Base-by-base conservation (phyloP, 2,797 vertebrate species). In the Danio kyathit region DNA sequence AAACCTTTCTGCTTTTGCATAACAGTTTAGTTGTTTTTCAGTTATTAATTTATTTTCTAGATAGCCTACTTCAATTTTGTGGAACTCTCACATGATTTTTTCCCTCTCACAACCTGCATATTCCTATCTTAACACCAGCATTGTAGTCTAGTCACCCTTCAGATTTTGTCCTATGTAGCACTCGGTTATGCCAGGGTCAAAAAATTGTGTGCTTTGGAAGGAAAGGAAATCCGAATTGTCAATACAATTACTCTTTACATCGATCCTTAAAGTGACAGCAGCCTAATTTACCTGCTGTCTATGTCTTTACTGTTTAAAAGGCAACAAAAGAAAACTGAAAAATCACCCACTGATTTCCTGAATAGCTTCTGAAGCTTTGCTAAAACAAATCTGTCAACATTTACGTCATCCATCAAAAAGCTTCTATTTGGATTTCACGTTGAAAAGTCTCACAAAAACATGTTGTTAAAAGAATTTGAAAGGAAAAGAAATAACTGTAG, bases 401-500 rank as follows among this genome's bases (percentile, higher is more conserved):
- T 4, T n/a, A 9, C 40, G 41, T 43, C 14, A n/a, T 16, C 16
- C 29, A 41, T 10, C 14, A 51, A 19, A 0, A 40, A 46, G 40
- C 49, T 41, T 16, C 1, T 16, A 41, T 54, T 54, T 43, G 16
- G 49, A 59, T 48, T 51, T 49, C 16, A 38, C 12, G 38, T 54
- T 65, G 17, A 46, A 76, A 44, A 43, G 17, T 41, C 49, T 77
- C 17, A 76, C 40, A 38, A 46, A 48, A 29, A 48, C 41, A 29
- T 59, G 21, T 17, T 60, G 59, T 40, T 1, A 19, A 60, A 73
- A 57, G 14, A 29, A 29, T 29, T 29, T 29, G 29, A 1, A 29
- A 29, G 29, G 29, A 56, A 46, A 40, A 12, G 51, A 40, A n/a
- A 60, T 52, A 72, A 76, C 63, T 19, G 16, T 12, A 57, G 59